These are phyloP conservation scores for Xenentodon cancila DNA, from an alignment of 2,797 vertebrate genomes.

Conservation along the genomic window DNA sequence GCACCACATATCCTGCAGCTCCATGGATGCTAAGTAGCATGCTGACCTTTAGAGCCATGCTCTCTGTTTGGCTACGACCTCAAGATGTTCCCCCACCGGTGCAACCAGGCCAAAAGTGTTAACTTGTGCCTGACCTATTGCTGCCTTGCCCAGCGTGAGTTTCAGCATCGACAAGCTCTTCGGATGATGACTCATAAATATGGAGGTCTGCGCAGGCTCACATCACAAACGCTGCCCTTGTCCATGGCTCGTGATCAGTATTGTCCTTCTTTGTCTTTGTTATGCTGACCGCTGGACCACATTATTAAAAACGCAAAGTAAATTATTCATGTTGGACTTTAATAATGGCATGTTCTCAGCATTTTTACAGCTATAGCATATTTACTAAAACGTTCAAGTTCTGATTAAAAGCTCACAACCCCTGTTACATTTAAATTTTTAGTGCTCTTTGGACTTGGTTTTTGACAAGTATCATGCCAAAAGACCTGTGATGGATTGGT, in stretches of 20 bases:
- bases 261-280: background rate
- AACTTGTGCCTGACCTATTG: slow-evolving; percentile 31
- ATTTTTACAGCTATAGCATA: too few relatives aligned
- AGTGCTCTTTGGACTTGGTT: too few relatives aligned
- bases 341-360: too few relatives aligned
- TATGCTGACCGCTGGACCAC: too few relatives aligned
- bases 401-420: too few relatives aligned
- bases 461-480: too few relatives aligned
- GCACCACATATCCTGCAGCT: slow-evolving; percentile 35
- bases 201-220: background rate
- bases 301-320: too few relatives aligned
- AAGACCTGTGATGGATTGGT: too few relatives aligned
- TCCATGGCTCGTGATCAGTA: background rate
- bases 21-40: slow-evolving; percentile 28
- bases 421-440: too few relatives aligned
- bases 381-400: too few relatives aligned
- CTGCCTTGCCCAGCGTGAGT: slow-evolving; percentile 19
- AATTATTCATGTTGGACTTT: too few relatives aligned
- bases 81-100: slow-evolving; percentile 39
- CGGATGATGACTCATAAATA: slow-evolving; percentile 21
- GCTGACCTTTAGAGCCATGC: slow-evolving; percentile 47
- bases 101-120: slow-evolving; percentile 34
- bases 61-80: slow-evolving; percentile 51
- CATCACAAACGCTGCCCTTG: slow-evolving; percentile 3
- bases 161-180: slow-evolving; percentile 31